Evolutionary conservation across 2,888 invertebrate species (phyloP), one percentile per base, ranked within the genome.

Genomic region (Drepanosiphum platanoidis): DNA sequence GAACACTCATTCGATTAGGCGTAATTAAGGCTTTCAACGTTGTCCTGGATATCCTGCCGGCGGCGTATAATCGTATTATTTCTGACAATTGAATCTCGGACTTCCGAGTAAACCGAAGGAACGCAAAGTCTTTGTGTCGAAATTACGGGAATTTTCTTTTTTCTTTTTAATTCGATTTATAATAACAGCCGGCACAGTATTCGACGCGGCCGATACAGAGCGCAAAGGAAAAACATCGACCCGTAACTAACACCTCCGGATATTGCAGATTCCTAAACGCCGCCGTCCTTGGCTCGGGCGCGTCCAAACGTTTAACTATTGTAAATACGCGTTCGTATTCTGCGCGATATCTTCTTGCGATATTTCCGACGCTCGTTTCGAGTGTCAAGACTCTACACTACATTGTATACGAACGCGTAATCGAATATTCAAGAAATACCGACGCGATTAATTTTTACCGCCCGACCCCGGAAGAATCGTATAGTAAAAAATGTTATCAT

Each of bases 71-170:
- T 79, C 42, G 79, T 66, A 46, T 79, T 79, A 79, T 46, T 46
- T 68, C 46, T 79, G 32, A 79, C 79, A 68, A 79, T 66, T 79
- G 79, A 79, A 79, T 79, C 66, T 66, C 32, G 18, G 46, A 68
- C 42, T 46, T 46, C 46, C 4, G n/a, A 8, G 39, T 30, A 3
- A 39, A 11, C 30, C n/a, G 13, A 64, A 64, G n/a, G 39, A 5
- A 30, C 11, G 36, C 30, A 30, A 61, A 39, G 61, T 39, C 39
- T 36, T 77, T 36, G 39, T 39, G 18, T 74, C 46, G 27, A 9
- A 52, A 42, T 46, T 32, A 18, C 30, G 30, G 18, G 11, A 1
- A 5, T 52, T 46, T 72, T 74, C n/a, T n/a, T n/a, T n/a, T n/a
- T n/a, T n/a, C n/a, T n/a, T n/a, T n/a, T n/a, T 74, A 11, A 46